Base-by-base conservation (phyloP, 1,140 invertebrate species). In the Caenorhabditis brenneri region DNA sequence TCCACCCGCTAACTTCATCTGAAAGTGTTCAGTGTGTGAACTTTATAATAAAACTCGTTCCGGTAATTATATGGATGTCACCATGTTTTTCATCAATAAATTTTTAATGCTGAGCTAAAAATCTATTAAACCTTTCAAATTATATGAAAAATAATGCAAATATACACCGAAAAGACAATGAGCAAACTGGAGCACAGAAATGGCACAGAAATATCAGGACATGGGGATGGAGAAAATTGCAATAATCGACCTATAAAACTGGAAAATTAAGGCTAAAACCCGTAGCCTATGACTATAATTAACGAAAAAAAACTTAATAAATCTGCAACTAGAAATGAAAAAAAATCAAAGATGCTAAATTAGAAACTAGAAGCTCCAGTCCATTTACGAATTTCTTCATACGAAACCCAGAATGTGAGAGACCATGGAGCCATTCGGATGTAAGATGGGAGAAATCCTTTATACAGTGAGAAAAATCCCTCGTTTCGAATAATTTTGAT, bases 381-480 rank as follows among this genome's bases (percentile, higher is more conserved):
- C 24, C 92, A 84, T 86, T 91, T 92, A 58, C 94, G 89, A n/a
- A 94, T 92, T 90, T 94, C 91, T 91, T 94, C 94, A 88, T 93
- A 94, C 7, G 92, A 92, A 24, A 94, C 89, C 94, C 94, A 94
- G 91, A 94, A 94, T 6, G 93, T 94, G 6, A 94, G 90, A 10
- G 93, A 94, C 94, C 94, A 94, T 0, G 94, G 94, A 33, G 93
- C 93, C 92, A 85, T 85, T 46, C 84, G 51, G 27, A 96, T 93
- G 94, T 95, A 98, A 27, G 95, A 96, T 9, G 97, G 96, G 65
- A 98, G 92, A 91, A 98, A 97, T 42, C 96, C 97, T 93, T 97
- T 97, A 91, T 98, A 98, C 12, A 98, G 92, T 7, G 96, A 96
- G 84, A 93, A 92, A 86, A 95, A 93, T 27, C 96, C 96, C 93